These are phyloP conservation scores for Riparia riparia DNA, from an alignment of 2,113 vertebrate genomes.

Conservation along the genomic window DNA sequence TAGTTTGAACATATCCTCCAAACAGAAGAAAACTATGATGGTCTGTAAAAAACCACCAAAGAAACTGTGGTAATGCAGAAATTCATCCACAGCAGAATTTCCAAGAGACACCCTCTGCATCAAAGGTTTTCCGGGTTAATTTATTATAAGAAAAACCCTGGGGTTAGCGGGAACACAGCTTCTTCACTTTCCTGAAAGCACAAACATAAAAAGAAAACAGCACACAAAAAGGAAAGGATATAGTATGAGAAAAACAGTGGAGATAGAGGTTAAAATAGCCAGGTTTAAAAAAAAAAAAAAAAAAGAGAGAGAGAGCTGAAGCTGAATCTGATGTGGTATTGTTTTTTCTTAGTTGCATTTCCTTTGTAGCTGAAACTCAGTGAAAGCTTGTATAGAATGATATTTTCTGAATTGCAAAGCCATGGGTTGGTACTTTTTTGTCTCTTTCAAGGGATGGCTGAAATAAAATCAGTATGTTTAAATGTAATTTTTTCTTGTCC, in stretches of 20 bases:
- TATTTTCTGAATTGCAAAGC: not conserved
- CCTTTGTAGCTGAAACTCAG: not conserved
- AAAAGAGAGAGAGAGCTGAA: no score
- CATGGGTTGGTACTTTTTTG: not conserved
- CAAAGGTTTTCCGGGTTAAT: not conserved
- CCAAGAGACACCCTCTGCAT: not conserved
- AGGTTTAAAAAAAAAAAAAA: not conserved
- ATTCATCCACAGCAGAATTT: not conserved
- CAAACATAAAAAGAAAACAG: not conserved
- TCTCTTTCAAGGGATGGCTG: not conserved
- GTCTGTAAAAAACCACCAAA: not conserved
- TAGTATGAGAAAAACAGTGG: not conserved
- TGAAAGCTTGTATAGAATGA: not conserved
- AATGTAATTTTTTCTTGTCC: not conserved
- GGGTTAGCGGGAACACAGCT: not conserved
- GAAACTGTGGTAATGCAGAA: not conserved
- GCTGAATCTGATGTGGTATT: not conserved
- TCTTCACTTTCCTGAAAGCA: not conserved
- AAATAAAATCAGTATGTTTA: not conserved
- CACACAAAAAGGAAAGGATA: not conserved
- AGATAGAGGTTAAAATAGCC: not conserved
- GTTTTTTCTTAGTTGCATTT: not conserved
- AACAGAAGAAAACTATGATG: not conserved
- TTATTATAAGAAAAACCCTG: not conserved
- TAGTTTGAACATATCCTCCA: not conserved